Conservation (phyloP, 2,797 vertebrate genomes). For the Paratrypauchen microcephalus region DNA sequence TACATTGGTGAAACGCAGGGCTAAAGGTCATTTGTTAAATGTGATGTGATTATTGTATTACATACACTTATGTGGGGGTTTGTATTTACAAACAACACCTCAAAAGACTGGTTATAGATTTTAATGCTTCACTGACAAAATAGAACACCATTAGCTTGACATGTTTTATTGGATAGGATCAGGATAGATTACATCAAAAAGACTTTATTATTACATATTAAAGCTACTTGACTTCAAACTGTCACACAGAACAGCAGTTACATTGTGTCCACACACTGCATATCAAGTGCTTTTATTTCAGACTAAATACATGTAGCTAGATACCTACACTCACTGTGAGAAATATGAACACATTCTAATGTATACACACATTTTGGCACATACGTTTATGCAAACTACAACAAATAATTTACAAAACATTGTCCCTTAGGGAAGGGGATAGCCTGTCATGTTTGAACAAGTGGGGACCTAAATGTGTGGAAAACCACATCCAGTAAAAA, state of each 20-base stretch:
- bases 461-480: neutral
- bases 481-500: neutral
- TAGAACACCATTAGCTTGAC: conserved; percentile 41
- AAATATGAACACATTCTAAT: conserved; percentile 42
- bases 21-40: conserved; percentile 4
- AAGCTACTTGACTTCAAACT: conserved; percentile 49
- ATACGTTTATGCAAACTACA: conserved; percentile 29
- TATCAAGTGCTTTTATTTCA: conserved; percentile 31
- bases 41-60: neutral
- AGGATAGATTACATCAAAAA: conserved; percentile 37
- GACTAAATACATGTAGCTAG: conserved; percentile 30
- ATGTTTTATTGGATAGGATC: conserved; percentile 31
- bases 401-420: conserved; percentile 18
- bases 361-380: conserved; percentile 24
- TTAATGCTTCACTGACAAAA: conserved; percentile 64
- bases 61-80: neutral
- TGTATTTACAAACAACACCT: conserved; percentile 18
- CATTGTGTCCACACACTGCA: conserved; percentile 52
- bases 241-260: conserved; percentile 34
- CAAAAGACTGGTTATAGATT: conserved; percentile 26
- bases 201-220: conserved; percentile 36
- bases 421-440: neutral
- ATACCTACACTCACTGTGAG: conserved; percentile 34
- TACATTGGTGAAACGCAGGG: conserved; percentile 9
- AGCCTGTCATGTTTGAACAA: neutral